Conservation (phyloP, 2,888 invertebrate genomes). For the Heteropelma amictum region DNA sequence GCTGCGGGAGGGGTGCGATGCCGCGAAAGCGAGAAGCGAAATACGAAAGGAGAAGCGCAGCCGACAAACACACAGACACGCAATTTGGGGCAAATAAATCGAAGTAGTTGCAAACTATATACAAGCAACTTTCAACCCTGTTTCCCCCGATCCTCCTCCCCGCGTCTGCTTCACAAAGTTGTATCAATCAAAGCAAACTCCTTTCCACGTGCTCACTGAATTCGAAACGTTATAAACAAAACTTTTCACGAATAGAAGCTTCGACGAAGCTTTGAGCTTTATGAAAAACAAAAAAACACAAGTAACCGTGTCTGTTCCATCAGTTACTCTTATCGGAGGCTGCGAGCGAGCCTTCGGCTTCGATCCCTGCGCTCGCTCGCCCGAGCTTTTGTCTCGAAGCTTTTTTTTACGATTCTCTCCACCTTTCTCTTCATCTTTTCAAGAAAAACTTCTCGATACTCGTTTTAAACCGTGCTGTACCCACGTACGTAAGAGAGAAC, state of each 20-base stretch:
- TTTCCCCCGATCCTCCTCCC: conserved; percentile 10
- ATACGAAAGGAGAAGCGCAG: not conserved
- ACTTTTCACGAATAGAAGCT: conserved; percentile 25
- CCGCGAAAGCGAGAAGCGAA: not conserved
- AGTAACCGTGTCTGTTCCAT: not conserved
- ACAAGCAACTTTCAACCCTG: conserved; percentile 1
- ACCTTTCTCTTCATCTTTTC: not conserved
- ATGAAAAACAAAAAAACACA: no score
- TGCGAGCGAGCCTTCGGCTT: not conserved
- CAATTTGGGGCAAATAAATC: not conserved
- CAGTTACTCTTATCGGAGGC: conserved; percentile 20
- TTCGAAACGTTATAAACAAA: conserved; percentile 45
- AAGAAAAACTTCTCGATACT: conserved; percentile 24
- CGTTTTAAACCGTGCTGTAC: not conserved
- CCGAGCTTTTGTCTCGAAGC: conserved; percentile 11
- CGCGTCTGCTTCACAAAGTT: conserved; percentile 25
- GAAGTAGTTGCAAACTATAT: not conserved
- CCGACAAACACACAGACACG: not conserved
- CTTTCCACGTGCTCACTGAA: conserved; percentile 18
- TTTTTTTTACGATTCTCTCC: not conserved
- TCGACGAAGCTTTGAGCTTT: conserved; percentile 17
- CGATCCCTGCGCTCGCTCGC: not conserved
- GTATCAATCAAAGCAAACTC: conserved; percentile 57
- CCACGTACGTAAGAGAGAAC: no score
- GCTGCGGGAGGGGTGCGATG: not conserved